Percentiles rank a stretch among this genome's conserved stretches.
phyloP scores from a whole-genome alignment of 2,888 invertebrate species.

The Dryadula phaetusa region DNA sequence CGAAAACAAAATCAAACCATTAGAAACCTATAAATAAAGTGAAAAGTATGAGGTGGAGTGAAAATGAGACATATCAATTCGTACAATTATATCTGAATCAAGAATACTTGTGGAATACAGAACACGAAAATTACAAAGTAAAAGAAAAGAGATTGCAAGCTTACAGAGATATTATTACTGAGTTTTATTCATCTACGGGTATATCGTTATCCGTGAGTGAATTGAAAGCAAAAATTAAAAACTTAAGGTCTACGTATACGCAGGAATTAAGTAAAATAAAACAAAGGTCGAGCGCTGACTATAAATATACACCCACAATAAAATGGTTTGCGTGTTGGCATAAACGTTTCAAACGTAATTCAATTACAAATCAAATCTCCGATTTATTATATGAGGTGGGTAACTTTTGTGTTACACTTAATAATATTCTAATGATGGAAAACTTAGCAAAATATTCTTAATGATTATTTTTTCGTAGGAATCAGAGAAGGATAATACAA shows the following conservation, averaged over 20 bases:
- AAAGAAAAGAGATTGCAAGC: conserved; percentile 63
- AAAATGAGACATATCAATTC: conserved; percentile 71
- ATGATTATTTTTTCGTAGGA: neutral
- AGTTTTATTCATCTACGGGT: conserved; percentile 61
- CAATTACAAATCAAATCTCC: conserved; percentile 33
- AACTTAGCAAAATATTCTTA: neutral
- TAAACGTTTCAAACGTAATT: conserved; percentile 49
- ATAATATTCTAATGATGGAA: too few relatives aligned
- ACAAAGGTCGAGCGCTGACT: conserved; percentile 55
- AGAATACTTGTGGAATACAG: conserved; percentile 72
- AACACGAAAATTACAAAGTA: conserved; percentile 65
- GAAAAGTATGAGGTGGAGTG: conserved; percentile 70
- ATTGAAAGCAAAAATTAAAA: conserved; percentile 65
- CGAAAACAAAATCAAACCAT: too few relatives aligned
- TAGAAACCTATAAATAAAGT: too few relatives aligned
- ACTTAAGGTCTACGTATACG: conserved; percentile 64
- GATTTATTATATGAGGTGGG: conserved; percentile 46
- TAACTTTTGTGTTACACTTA: too few relatives aligned
- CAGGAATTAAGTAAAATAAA: conserved; percentile 68
- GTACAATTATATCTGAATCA: conserved; percentile 73
- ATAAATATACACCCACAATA: conserved; percentile 60
- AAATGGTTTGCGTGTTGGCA: conserved; percentile 70
- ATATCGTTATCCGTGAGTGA: conserved; percentile 60
- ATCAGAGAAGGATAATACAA: conserved; percentile 35
- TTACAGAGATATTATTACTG: conserved; percentile 58